Conservation (phyloP, 1,140 invertebrate genomes). For the Lasioglossum albipes region DNA sequence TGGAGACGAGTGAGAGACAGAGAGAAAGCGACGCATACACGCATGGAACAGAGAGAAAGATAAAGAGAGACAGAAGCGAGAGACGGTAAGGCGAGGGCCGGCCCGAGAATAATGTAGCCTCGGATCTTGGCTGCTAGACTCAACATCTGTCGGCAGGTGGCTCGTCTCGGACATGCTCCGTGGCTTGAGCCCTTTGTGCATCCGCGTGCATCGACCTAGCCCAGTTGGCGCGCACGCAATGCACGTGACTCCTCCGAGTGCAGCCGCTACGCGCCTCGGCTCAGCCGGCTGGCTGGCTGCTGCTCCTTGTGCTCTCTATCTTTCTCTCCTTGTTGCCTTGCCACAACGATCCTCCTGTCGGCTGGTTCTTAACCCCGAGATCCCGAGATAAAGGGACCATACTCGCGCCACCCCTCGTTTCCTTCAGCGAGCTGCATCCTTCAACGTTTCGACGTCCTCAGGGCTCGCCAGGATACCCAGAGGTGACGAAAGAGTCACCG, state of each 20-base stretch:
- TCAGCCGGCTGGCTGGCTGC: slow-evolving; percentile 25
- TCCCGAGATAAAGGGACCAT: slow-evolving; percentile 42
- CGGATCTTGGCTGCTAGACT: slow-evolving; percentile 61
- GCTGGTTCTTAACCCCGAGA: slow-evolving; percentile 59
- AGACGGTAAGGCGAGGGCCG: slow-evolving; percentile 9
- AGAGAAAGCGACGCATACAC: background rate
- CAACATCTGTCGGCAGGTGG: slow-evolving; percentile 76
- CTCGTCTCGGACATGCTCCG: slow-evolving; percentile 65
- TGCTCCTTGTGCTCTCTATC: slow-evolving; percentile 32
- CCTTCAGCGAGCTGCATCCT: background rate
- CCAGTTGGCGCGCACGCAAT: slow-evolving; percentile 60
- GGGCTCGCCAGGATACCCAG: background rate
- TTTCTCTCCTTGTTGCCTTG: slow-evolving; percentile 17
- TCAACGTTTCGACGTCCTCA: background rate
- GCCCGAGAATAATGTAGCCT: slow-evolving; percentile 48
- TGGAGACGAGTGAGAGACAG: background rate
- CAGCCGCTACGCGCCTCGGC: slow-evolving; percentile 45
- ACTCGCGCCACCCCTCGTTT: background rate
- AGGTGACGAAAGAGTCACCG: background rate
- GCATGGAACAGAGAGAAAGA: background rate
- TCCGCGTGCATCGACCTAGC: slow-evolving; percentile 63
- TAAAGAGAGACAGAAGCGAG: background rate
- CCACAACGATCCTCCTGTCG: slow-evolving; percentile 53
- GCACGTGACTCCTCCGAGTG: slow-evolving; percentile 55
- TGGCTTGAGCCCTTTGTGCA: slow-evolving; percentile 64